Evolutionary conservation across 1,140 invertebrate genomes (phyloP), one percentile per base, ranked within the genome.

Genomic region (Hylyphantes graminicola): DNA sequence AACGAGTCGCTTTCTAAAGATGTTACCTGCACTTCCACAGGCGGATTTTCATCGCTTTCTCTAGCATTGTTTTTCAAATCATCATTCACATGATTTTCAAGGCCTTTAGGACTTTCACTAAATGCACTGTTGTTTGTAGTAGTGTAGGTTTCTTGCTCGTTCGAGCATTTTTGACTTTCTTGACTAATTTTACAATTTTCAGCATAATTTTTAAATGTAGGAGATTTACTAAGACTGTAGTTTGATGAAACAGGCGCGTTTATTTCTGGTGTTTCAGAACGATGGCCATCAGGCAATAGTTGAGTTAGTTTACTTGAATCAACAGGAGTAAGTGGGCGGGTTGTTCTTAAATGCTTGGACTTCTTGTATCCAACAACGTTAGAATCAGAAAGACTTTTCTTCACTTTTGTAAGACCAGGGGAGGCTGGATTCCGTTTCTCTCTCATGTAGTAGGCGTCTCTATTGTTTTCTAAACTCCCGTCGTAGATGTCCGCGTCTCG

Each of bases 351-450:
- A 68, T n/a, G 65, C 12, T 68, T n/a, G 21, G 35, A 35, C 15
- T 2, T 11, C 12, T 21, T 35, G 12, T 35, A 35, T 35, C 35
- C 35, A 35, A 35, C 50, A 54, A 64, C 76, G 55, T 67, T 67
- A 2, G 76, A 48, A 79, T 63, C 76, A 10, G 76, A 79, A 55
- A 50, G 59, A 64, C 79, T 81, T 72, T 68, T 72, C 57, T 73
- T 67, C 15, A 72, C 51, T 73, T 53, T 68, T 8, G 9, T 21
- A 15, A 15, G 9, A 63, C 15, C 11, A 53, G 53, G 15, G 51
- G 61, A 53, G 51, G 12, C 10, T 63, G 73, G 7, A 51, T 7
- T 57, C 8, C 6, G 17, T 54, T 78, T 85, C 50, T 7, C 21
- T 53, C 54, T 57, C 19, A 70, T 11, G 21, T 13, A 67, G 10